Evolutionary conservation across 2,888 invertebrate genomes (phyloP).

Genomic region (Phragmatobia fuliginosa): DNA sequence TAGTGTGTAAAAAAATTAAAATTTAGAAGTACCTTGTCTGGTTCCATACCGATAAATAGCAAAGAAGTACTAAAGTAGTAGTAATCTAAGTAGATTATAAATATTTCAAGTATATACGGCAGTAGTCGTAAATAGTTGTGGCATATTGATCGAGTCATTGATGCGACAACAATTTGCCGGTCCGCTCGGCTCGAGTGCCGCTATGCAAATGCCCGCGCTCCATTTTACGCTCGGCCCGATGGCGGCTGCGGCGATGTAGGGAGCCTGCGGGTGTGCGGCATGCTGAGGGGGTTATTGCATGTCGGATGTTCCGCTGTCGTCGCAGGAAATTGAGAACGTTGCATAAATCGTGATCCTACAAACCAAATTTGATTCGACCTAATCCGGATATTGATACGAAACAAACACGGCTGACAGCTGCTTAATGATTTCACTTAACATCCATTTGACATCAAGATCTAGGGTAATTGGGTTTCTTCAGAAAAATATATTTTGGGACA

Average conservation of each 20-base stretch:
- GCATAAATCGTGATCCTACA: slow-evolving; percentile 85
- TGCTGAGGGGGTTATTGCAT: slow-evolving; percentile 59
- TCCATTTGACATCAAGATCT: slow-evolving; percentile 39
- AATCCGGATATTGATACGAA: slow-evolving; percentile 86
- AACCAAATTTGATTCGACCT: slow-evolving; percentile 84
- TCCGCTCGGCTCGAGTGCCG: slow-evolving; percentile 78
- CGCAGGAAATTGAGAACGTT: slow-evolving; percentile 86
- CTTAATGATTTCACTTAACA: slow-evolving; percentile 60
- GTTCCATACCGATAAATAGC: neutral
- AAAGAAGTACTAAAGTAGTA: neutral
- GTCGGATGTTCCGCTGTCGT: slow-evolving; percentile 83
- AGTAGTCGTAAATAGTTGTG: slow-evolving; percentile 64
- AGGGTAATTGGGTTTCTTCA: slow-evolving; percentile 60
- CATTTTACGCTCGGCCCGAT: slow-evolving; percentile 78
- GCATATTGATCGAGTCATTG: slow-evolving; percentile 82
- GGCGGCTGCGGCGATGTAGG: slow-evolving; percentile 54
- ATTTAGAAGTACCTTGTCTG: neutral
- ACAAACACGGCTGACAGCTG: slow-evolving; percentile 72
- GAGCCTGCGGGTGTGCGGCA: slow-evolving; percentile 43
- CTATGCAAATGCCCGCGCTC: slow-evolving; percentile 84
- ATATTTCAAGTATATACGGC: slow-evolving; percentile 29
- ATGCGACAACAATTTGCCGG: slow-evolving; percentile 85
- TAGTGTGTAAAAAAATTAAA: neutral
- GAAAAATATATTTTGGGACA: slow-evolving; percentile 65
- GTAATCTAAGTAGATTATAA: slow-evolving; percentile 8